Percentiles rank a stretch among this genome's conserved stretches.
Conservation (phyloP, 2,888 invertebrate genomes). For the Meteorus cinctellus region DNA sequence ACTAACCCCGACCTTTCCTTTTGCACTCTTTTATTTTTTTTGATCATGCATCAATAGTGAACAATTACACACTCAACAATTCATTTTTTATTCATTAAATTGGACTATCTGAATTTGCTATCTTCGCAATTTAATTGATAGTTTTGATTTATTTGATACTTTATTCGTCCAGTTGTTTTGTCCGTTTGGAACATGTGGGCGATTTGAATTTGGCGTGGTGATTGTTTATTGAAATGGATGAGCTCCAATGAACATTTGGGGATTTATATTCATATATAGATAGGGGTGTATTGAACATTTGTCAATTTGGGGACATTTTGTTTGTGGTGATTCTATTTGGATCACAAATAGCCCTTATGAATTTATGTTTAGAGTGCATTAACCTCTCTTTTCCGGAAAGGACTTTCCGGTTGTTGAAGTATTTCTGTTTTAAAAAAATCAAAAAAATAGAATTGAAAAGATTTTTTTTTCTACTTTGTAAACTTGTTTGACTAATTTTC, state of each 20-base stretch:
- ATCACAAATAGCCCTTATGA: background rate
- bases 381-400: background rate
- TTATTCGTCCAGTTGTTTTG: background rate
- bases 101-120: background rate
- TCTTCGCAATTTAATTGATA: background rate
- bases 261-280: background rate
- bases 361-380: background rate
- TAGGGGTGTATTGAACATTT: conserved; percentile 26
- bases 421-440: too few relatives aligned
- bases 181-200: background rate
- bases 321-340: background rate
- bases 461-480: too few relatives aligned
- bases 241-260: background rate
- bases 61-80: background rate
- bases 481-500: too few relatives aligned
- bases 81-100: background rate
- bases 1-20: conserved; percentile 29
- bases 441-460: too few relatives aligned
- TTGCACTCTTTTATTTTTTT: background rate
- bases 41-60: background rate
- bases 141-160: background rate
- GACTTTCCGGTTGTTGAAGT: too few relatives aligned
- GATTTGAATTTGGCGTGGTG: background rate
- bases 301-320: background rate
- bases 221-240: background rate